Base-by-base conservation (phyloP, 2,888 invertebrate species). In the Eupithecia insigniata region DNA sequence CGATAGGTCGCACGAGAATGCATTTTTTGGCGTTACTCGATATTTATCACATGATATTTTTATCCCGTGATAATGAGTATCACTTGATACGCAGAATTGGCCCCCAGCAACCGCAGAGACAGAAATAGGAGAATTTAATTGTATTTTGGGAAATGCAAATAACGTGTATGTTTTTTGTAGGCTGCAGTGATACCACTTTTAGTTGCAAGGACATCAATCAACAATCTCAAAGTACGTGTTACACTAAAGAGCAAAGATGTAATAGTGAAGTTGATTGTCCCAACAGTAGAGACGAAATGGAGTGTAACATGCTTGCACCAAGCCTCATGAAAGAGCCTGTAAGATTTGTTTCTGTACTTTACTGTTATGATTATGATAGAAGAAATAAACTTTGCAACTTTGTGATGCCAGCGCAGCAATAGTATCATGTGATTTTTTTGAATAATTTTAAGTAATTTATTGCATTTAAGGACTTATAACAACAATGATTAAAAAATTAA, bases 261-360 rank as follows among this genome's bases (percentile, higher is more conserved):
- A 97, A 98, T 81, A 96, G 96, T 30, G 87, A 95, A 0, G 82
- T 85, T 26, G 96, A 98, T 77, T 98, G 98, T 81, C 89, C 95
- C 0, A 97, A 97, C 81, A 96, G 96, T 32, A 96, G 95, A 84
- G 98, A 98, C 81, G 98, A 98, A 91, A 88, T 93, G 30, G 97
- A 97, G 76, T 98, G 98, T 84, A 96, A 95, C 64, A 94, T 97
- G 84, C 91, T 98, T 67, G 95, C 96, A 0, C 95, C 95, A 22
- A 95, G 92, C 79, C 85, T 96, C 68, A 92, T 93, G 36, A 90
- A 90, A 65, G 93, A 94, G 79, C 91, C 92, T 10, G 95, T 95
- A 87, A 81, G 86, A 80, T 34, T 43, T 36, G 43, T 67, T 60
- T 18, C 18, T 34, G 32, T 62, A 62, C n/a, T n/a, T n/a, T n/a